Percentiles rank a stretch among this genome's conserved stretches.
These are phyloP conservation scores for Pangasius mekongensis DNA, from an alignment of 2,797 vertebrate species.

Conservation along the genomic window DNA sequence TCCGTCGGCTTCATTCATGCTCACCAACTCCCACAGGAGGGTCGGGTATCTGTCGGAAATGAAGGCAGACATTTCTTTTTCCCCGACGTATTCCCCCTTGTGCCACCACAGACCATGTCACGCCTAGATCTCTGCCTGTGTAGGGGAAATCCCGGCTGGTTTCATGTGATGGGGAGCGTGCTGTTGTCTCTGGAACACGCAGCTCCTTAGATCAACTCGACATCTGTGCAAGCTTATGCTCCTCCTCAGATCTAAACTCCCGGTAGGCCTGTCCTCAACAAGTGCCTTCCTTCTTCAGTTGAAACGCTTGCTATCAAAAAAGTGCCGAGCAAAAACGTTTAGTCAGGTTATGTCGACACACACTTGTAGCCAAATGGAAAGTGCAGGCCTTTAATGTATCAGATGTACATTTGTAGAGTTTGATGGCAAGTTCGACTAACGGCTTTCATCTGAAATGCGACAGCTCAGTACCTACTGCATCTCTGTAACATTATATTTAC, in stretches of 20 bases:
- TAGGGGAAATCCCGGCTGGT: slow-evolving; percentile 39
- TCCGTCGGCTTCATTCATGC: slow-evolving; percentile 66
- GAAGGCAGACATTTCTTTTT: slow-evolving; percentile 60
- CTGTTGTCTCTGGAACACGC: slow-evolving; percentile 59
- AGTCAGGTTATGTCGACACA: slow-evolving; percentile 21
- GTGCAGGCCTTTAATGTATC: slow-evolving; percentile 14
- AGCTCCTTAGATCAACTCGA: slow-evolving; percentile 59
- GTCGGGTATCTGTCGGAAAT: slow-evolving; percentile 68
- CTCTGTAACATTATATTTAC: slow-evolving; percentile 18
- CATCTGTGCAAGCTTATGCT: slow-evolving; percentile 45
- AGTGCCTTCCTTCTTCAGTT: slow-evolving; percentile 51
- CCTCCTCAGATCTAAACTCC: slow-evolving; percentile 51
- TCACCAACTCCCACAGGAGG: slow-evolving; percentile 59
- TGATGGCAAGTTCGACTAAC: slow-evolving; percentile 18
- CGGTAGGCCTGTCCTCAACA: slow-evolving; percentile 55
- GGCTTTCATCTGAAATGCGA: not conserved
- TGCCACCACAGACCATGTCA: slow-evolving; percentile 46
- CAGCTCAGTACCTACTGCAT: slow-evolving; percentile 10
- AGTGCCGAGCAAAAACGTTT: slow-evolving; percentile 33
- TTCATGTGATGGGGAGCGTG: slow-evolving; percentile 53
- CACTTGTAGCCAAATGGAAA: slow-evolving; percentile 30
- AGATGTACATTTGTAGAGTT: slow-evolving; percentile 25
- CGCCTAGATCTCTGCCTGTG: slow-evolving; percentile 46
- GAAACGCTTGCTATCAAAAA: slow-evolving; percentile 58
- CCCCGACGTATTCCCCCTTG: slow-evolving; percentile 39